These are phyloP conservation scores for Numenius arquata DNA, from an alignment of 2,113 vertebrate genomes.

Conservation along the genomic window DNA sequence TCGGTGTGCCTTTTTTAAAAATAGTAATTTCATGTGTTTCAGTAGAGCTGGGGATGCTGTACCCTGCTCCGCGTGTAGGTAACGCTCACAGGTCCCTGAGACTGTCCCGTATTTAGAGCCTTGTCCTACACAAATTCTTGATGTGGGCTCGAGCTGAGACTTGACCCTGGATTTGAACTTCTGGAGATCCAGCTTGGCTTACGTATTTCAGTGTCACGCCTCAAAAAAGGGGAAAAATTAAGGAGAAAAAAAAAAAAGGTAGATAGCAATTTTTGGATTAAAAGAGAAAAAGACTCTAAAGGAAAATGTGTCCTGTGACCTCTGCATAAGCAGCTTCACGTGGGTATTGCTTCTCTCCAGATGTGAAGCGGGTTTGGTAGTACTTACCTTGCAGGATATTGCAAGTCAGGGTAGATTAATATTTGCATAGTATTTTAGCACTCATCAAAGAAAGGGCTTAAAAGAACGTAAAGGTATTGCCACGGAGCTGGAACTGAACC, in stretches of 20 bases:
- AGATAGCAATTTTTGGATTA: not conserved
- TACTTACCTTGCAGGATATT: not conserved
- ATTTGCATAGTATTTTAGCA: not conserved
- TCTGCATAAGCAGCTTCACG: not conserved
- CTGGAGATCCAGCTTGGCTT: not conserved
- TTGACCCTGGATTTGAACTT: not conserved
- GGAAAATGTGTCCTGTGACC: not conserved
- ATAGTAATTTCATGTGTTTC: not conserved
- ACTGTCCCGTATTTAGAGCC: not conserved
- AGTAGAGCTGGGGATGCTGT: not conserved
- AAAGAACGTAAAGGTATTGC: not conserved
- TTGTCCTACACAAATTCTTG: not conserved
- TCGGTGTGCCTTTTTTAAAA: not conserved
- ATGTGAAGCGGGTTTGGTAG: not conserved
- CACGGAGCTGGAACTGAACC: not conserved
- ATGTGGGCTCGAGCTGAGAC: not conserved
- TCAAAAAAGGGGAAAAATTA: not conserved
- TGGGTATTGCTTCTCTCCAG: not conserved
- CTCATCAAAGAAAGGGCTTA: not conserved
- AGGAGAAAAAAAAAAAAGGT: not conserved
- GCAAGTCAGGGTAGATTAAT: not conserved
- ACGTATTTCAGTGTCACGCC: not conserved
- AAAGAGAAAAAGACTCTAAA: not conserved
- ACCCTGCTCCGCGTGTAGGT: not conserved
- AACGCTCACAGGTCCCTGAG: not conserved